Base-by-base conservation (phyloP, 2,113 vertebrate genomes). In the Sciurus niger region DNA sequence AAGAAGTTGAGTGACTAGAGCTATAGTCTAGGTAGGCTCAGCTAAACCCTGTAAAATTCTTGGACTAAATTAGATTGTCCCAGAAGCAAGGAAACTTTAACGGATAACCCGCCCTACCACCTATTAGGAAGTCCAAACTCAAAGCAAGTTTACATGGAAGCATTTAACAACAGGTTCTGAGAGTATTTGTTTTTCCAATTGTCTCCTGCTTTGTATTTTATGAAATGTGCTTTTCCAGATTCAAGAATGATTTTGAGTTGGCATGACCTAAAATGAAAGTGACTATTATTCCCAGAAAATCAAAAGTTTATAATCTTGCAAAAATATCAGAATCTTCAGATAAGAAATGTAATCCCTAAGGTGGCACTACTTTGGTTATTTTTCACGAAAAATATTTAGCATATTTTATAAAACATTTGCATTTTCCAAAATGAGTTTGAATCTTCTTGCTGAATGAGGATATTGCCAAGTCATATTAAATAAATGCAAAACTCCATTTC, bases 1-100 rank as follows among this genome's bases (percentile, higher is more conserved):
- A 14, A 68, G 25, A 0, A 30, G 16, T 51, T 51, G 20, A 18
- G 17, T 2, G 1, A 40, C 30, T 4, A 11, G 11, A 43, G 5
- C 4, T 28, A 9, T 10, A 10, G 5, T 84, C 6, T 51, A 28
- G 22, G 28, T 6, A 58, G 55, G 55, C 55, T 58, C 55, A 58
- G 55, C 20, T 58, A 58, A 58, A 58, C 13, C 24, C 11, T n/a
- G 34, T 24, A 34, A 79, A 87, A 67, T 82, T 30, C 22, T n/a
- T 70, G 65, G 8, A 13, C 40, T 60, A 6, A 53, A 28, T 22
- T 68, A 65, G 17, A 25, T 11, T 9, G 24, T 9, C 20, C 6
- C 20, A 55, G 9, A 51, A 74, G 28, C 43, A 55, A 91, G 67
- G 58, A 76, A 70, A 6, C 5, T 18, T 11, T 8, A 32, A 11